These are phyloP conservation scores for Malthinus flaveolus DNA, from an alignment of 2,888 invertebrate species.

Conservation along the genomic window DNA sequence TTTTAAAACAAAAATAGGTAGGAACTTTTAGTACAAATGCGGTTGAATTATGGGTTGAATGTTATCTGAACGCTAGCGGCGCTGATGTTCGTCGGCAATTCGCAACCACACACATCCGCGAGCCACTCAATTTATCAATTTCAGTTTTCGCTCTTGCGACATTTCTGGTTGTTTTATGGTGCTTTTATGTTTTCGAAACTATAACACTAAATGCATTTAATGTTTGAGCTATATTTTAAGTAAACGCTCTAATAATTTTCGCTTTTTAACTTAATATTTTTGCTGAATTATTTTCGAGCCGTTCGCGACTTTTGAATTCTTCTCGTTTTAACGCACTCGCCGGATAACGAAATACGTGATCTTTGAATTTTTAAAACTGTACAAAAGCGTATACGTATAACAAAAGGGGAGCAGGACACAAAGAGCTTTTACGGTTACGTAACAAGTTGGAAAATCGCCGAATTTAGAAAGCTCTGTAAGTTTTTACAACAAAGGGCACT, in stretches of 20 bases:
- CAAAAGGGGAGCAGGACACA: too few relatives aligned
- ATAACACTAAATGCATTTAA: conserved; percentile 24
- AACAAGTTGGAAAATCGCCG: too few relatives aligned
- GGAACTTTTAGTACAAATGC: conserved; percentile 25
- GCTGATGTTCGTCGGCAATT: conserved; percentile 32
- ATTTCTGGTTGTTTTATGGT: conserved; percentile 31
- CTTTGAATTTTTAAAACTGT: too few relatives aligned
- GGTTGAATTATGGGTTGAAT: conserved; percentile 30
- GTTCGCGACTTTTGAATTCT: too few relatives aligned
- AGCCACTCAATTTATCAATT: conserved; percentile 36
- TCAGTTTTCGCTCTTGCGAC: conserved; percentile 31
- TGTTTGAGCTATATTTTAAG: conserved; percentile 20
- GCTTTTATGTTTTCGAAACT: conserved; percentile 30
- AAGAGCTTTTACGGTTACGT: too few relatives aligned
- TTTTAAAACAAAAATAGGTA: conserved; percentile 22
- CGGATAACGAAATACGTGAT: too few relatives aligned
- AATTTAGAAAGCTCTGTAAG: too few relatives aligned
- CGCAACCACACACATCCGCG: conserved; percentile 33
- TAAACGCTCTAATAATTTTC: conserved; percentile 22
- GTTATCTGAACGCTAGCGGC: conserved; percentile 31
- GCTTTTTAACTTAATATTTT: too few relatives aligned
- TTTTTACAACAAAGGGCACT: too few relatives aligned
- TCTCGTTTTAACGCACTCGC: too few relatives aligned
- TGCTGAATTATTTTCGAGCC: too few relatives aligned
- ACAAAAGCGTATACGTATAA: too few relatives aligned